Conservation (phyloP, 2,113 vertebrate genomes). For the Potamarius usumacintae region DNA sequence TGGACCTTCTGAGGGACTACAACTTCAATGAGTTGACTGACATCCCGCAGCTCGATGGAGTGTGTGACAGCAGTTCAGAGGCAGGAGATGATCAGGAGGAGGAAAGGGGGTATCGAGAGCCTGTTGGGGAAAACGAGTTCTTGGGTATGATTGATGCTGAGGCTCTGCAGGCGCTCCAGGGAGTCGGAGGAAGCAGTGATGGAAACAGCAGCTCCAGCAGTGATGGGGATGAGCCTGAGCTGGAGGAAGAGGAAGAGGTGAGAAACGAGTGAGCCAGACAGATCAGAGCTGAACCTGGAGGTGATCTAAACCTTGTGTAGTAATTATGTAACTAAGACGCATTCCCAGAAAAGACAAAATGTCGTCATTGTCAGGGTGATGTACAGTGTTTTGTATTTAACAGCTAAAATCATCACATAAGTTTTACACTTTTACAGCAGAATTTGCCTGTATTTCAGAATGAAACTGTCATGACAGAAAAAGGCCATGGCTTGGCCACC, state of each 20-base stretch:
- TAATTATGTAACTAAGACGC: neutral
- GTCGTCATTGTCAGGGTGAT: neutral
- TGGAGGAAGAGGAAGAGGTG: slow-evolving; percentile 50
- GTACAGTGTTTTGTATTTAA: neutral
- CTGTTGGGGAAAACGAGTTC: slow-evolving; percentile 82
- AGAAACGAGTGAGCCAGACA: neutral
- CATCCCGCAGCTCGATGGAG: slow-evolving; percentile 88
- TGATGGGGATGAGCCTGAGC: slow-evolving; percentile 71
- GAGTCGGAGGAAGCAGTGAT: slow-evolving; percentile 73
- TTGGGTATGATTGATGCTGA: slow-evolving; percentile 80
- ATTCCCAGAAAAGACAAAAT: neutral
- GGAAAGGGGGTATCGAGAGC: slow-evolving; percentile 57
- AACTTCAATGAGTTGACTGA: slow-evolving; percentile 68
- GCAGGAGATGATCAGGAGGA: slow-evolving; percentile 67
- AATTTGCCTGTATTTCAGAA: neutral
- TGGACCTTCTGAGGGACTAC: slow-evolving; percentile 55
- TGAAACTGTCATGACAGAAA: neutral
- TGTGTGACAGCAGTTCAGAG: slow-evolving; percentile 77
- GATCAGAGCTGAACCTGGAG: neutral
- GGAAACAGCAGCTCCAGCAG: slow-evolving; percentile 70
- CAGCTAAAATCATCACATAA: neutral
- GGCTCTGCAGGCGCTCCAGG: slow-evolving; percentile 81
- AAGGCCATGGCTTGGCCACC: neutral
- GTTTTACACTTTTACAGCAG: neutral
- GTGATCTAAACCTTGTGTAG: neutral